Percentiles rank a stretch among this genome's conserved stretches.
These are phyloP conservation scores for Octopus bimaculoides DNA, from an alignment of 1,140 invertebrate genomes.

Conservation along the genomic window DNA sequence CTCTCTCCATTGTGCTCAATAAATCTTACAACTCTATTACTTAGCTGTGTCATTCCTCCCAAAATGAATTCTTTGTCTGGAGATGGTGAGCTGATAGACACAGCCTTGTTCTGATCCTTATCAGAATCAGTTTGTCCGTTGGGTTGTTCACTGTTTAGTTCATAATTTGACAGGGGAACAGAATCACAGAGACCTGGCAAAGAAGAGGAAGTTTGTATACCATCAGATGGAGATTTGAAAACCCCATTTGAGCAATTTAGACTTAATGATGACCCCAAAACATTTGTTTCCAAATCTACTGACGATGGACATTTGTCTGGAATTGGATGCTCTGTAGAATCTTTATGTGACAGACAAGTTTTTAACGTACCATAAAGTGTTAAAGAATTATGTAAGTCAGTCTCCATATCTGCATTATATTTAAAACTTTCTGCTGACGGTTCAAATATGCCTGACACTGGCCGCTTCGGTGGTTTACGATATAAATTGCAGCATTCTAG, in stretches of 20 bases:
- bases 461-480: not conserved
- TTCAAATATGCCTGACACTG: slow-evolving; percentile 5
- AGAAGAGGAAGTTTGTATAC: not conserved
- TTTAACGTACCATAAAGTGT: not conserved
- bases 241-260: not conserved
- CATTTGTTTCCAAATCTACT: not conserved
- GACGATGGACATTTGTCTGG: not conserved
- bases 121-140: not conserved
- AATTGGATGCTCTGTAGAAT: not conserved
- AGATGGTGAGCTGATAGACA: not conserved
- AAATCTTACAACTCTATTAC: not conserved
- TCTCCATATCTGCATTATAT: not conserved
- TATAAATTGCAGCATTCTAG: not conserved
- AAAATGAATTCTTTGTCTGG: not conserved
- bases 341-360: not conserved
- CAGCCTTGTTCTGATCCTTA: not conserved
- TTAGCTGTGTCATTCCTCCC: not conserved
- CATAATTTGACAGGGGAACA: not conserved
- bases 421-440: not conserved
- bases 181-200: not conserved
- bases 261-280: not conserved
- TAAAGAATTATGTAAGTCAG: not conserved
- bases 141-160: not conserved
- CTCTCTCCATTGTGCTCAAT: not conserved
- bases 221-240: not conserved